Base-by-base conservation (phyloP, 2,888 invertebrate genomes). In the Stomorhina lunata region DNA sequence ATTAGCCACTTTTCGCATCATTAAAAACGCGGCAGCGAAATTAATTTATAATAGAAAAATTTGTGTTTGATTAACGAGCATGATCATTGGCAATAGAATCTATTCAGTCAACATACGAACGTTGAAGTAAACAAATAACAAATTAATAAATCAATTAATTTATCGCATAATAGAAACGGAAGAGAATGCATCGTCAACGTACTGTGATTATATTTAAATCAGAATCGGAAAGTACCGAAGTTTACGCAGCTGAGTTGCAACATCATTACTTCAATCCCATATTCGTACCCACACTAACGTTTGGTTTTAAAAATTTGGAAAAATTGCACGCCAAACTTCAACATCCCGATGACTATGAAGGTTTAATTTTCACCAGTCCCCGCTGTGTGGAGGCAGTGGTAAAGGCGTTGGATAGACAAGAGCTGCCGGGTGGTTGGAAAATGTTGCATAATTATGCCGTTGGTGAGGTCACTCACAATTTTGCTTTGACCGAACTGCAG, bases 301-400 rank as follows among this genome's bases (percentile, higher is more conserved):
- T 93, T 83, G 89, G 90, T 4, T 93, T 91, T 86, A 92, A 92
- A 86, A 92, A 92, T 86, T 88, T 93, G 27, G 89, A 91, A 2
- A 84, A 88, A 75, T 88, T 93, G 72, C 87, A 84, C 9, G 86
- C 88, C 25, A 92, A 92, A 87, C 85, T 93, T n/a, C 82, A 88
- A 68, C 89, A 89, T 48, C 91, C 92, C 17, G 89, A 91, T 63
- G 86, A 90, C 40, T 93, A 92, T 88, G 90, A 91, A 57, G 93
- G 92, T 32, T 87, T 93, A 29, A 90, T 93, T 4, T 92, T 93
- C 72, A 93, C 93, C 1, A 93, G 93, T 86, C 93, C 93, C 1
- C 89, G 93, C 32, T 92, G 93, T 85, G 92, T 93, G 9, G 90
- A 92, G 84, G 93, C 93, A 2, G 90, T 92, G 2, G 86, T 88